Conservation (phyloP, 2,888 invertebrate species). For the Clunio marinus region DNA sequence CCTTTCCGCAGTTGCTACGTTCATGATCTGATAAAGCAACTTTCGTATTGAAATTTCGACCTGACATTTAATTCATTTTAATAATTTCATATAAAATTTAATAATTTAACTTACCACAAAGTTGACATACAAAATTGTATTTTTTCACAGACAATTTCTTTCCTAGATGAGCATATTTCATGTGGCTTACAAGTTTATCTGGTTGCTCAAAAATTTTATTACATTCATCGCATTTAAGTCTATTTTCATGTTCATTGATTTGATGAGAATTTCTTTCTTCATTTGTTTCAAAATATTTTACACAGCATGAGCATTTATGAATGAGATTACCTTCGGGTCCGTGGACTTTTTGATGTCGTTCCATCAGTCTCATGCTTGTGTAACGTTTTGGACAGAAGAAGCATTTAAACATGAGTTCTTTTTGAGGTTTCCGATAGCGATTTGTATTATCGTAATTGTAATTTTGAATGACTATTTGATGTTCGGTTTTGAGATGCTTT, state of each 20-base stretch:
- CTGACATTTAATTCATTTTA: neutral
- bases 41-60: conserved; percentile 49
- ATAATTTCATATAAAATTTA: neutral
- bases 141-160: conserved; percentile 42
- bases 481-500: conserved; percentile 22
- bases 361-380: conserved; percentile 41
- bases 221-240: conserved; percentile 51
- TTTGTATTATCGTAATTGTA: conserved; percentile 19
- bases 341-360: conserved; percentile 30
- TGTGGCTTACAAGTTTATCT: conserved; percentile 52
- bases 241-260: conserved; percentile 48
- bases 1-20: conserved; percentile 51
- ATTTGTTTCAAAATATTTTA: conserved; percentile 48
- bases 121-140: conserved; percentile 45
- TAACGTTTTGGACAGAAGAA: conserved; percentile 48
- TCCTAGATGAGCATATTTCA: conserved; percentile 42
- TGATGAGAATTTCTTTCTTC: conserved; percentile 51
- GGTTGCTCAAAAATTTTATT: conserved; percentile 51
- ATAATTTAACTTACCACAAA: conserved; percentile 34
- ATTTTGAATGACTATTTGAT: neutral
- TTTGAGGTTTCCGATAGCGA: conserved; percentile 22
- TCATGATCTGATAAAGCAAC: conserved; percentile 51
- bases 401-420: conserved; percentile 43
- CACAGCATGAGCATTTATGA: conserved; percentile 52
- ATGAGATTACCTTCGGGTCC: conserved; percentile 46